Conservation (phyloP, 1,140 invertebrate genomes). For the Zophobas atratus region DNA sequence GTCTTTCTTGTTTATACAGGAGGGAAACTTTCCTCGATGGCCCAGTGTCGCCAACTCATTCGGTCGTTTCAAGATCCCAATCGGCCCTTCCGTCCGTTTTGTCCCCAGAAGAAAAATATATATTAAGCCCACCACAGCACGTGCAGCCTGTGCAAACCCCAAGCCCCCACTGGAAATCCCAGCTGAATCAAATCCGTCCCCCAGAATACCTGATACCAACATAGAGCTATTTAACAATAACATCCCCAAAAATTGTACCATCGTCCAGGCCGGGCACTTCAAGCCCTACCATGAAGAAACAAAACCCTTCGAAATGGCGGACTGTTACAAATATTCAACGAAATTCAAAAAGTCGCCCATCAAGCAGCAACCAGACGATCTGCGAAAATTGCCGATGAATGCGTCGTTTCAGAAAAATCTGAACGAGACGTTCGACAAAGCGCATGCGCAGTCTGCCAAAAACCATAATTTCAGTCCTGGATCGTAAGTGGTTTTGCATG, state of each 20-base stretch:
- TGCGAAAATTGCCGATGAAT: background rate
- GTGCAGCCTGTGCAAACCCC: conserved; percentile 53
- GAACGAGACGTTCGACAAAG: conserved; percentile 55
- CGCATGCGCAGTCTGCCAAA: conserved; percentile 40
- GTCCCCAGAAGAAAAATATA: conserved; percentile 60
- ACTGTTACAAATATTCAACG: conserved; percentile 98
- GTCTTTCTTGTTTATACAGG: conserved; percentile 59
- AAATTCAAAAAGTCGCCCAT: conserved; percentile 74
- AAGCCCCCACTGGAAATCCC: conserved; percentile 64
- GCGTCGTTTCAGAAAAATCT: conserved; percentile 51
- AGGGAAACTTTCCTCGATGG: conserved; percentile 71
- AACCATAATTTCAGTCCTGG: conserved; percentile 50
- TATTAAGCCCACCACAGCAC: conserved; percentile 58
- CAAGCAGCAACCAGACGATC: conserved; percentile 47
- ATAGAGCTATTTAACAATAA: conserved; percentile 68
- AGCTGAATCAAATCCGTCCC: conserved; percentile 64
- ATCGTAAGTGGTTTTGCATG: conserved; percentile 16
- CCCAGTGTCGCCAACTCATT: conserved; percentile 63
- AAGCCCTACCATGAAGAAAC: conserved; percentile 94
- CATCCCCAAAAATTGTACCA: conserved; percentile 84
- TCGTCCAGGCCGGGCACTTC: conserved; percentile 89
- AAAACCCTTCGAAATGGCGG: conserved; percentile 97
- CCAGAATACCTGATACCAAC: conserved; percentile 63
- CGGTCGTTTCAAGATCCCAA: conserved; percentile 57
- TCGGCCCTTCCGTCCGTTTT: conserved; percentile 65